Conservation (phyloP, 2,113 vertebrate genomes). For the Dolichallabes microphthalmus region DNA sequence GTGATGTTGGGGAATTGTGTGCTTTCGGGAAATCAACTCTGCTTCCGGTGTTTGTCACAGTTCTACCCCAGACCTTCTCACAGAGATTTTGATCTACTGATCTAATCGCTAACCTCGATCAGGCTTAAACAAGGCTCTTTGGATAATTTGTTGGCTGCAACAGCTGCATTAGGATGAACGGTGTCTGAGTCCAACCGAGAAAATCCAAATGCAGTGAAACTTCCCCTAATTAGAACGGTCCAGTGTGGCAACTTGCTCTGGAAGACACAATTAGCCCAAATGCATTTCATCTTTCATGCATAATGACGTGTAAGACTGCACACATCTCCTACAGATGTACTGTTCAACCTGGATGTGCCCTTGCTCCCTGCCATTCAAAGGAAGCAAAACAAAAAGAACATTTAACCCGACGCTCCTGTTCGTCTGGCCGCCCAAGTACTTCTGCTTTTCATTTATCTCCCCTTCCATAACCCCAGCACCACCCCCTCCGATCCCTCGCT, state of each 20-base stretch:
- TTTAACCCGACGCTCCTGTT: constrained; percentile 45
- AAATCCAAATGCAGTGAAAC: constrained; percentile 33
- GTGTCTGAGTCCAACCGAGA: not conserved
- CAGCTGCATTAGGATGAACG: not conserved
- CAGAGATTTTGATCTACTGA: not conserved
- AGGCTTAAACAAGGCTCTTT: not conserved
- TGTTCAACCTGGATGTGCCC: constrained; percentile 44
- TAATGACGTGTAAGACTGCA: constrained; percentile 41
- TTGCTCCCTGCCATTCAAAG: constrained; percentile 17
- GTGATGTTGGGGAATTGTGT: not conserved
- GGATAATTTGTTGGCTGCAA: not conserved
- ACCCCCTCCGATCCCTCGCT: constrained; percentile 43
- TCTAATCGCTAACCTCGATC: not conserved
- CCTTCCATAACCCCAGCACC: constrained; percentile 14
- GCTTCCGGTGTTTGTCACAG: not conserved
- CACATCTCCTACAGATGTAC: constrained; percentile 33
- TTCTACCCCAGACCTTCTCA: not conserved
- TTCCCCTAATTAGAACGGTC: constrained; percentile 10
- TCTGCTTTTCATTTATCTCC: constrained; percentile 55
- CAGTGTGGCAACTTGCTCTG: constrained; percentile 15
- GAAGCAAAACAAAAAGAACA: constrained; percentile 35
- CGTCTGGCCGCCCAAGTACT: constrained; percentile 41
- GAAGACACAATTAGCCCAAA: constrained; percentile 22
- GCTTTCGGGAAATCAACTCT: not conserved
- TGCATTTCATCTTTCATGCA: constrained; percentile 28